Conservation (phyloP, 2,888 invertebrate genomes). For the Euplagia quadripunctaria region DNA sequence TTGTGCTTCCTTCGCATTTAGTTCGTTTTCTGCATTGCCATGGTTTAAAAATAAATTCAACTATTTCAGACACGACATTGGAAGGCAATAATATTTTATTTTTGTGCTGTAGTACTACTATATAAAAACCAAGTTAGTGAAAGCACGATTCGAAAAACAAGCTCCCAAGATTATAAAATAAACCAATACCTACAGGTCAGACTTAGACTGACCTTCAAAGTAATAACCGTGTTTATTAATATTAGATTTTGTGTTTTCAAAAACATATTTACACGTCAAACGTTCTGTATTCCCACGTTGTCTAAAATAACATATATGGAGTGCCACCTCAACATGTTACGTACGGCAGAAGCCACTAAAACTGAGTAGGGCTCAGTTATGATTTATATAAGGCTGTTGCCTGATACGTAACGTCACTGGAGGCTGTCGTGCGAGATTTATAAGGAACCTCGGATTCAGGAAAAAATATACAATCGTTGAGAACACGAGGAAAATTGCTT, state of each 20-base stretch:
- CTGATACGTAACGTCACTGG: slow-evolving; percentile 62
- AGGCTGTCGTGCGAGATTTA: slow-evolving; percentile 68
- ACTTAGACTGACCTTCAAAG: neutral
- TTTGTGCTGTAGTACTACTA: too few relatives aligned
- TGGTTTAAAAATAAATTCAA: too few relatives aligned
- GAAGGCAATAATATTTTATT: too few relatives aligned
- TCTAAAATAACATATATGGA: slow-evolving; percentile 23
- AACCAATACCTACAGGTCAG: too few relatives aligned
- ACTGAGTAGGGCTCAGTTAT: slow-evolving; percentile 54
- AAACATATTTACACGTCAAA: neutral
- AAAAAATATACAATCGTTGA: slow-evolving; percentile 52
- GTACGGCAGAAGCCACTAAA: slow-evolving; percentile 57
- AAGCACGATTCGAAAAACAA: too few relatives aligned
- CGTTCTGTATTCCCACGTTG: slow-evolving; percentile 5
- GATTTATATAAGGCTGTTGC: slow-evolving; percentile 66
- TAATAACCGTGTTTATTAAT: neutral
- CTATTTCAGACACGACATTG: too few relatives aligned
- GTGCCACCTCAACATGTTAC: slow-evolving; percentile 35
- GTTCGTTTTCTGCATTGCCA: too few relatives aligned
- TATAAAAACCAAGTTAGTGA: too few relatives aligned
- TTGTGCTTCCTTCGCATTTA: too few relatives aligned
- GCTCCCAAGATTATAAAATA: too few relatives aligned
- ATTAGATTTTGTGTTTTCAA: neutral
- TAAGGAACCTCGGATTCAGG: slow-evolving; percentile 56
- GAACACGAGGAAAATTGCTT: slow-evolving; percentile 59